Evolutionary conservation across 1,140 invertebrate species (phyloP).

Genomic region (Drosophila kanapiae): DNA sequence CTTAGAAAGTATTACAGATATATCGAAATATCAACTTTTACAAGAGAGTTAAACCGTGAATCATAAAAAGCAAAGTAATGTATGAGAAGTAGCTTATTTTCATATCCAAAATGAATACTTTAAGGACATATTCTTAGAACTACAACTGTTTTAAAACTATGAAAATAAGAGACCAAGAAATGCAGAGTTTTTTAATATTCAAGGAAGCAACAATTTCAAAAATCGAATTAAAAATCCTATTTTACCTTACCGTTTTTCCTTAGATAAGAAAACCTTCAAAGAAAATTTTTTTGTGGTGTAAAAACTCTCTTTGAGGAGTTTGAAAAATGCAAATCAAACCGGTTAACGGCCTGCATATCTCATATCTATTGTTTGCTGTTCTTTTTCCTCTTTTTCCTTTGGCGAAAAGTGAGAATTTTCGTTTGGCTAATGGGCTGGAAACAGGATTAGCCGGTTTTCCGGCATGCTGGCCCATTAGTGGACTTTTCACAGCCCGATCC

Average conservation of each 20-base stretch:
- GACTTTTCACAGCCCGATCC: slow-evolving; percentile 21
- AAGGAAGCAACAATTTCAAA: too few relatives aligned
- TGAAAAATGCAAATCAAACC: slow-evolving; percentile 58
- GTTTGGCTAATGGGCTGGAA: slow-evolving; percentile 52
- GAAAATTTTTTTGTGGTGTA: not conserved
- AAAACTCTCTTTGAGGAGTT: slow-evolving; percentile 2
- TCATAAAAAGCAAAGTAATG: too few relatives aligned
- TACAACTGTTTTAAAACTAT: too few relatives aligned
- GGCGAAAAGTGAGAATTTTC: slow-evolving; percentile 78
- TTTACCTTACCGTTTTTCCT: not conserved
- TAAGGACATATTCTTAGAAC: too few relatives aligned
- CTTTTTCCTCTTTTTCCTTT: slow-evolving; percentile 44
- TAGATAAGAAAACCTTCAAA: too few relatives aligned
- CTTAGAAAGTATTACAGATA: not conserved
- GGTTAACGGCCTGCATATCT: slow-evolving; percentile 48
- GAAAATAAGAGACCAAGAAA: too few relatives aligned
- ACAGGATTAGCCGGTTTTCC: slow-evolving; percentile 73
- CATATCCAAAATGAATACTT: too few relatives aligned
- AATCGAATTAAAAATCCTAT: not conserved
- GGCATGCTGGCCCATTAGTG: slow-evolving; percentile 47
- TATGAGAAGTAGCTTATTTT: too few relatives aligned
- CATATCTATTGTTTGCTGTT: slow-evolving; percentile 29
- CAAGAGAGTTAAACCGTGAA: too few relatives aligned
- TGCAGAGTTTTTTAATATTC: too few relatives aligned
- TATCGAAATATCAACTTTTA: not conserved